A percentile compares a stretch with the other conserved stretches of the same genome.
These are phyloP conservation scores for Alfaro cultratus DNA, from an alignment of 2,797 vertebrate genomes.

Conservation along the genomic window DNA sequence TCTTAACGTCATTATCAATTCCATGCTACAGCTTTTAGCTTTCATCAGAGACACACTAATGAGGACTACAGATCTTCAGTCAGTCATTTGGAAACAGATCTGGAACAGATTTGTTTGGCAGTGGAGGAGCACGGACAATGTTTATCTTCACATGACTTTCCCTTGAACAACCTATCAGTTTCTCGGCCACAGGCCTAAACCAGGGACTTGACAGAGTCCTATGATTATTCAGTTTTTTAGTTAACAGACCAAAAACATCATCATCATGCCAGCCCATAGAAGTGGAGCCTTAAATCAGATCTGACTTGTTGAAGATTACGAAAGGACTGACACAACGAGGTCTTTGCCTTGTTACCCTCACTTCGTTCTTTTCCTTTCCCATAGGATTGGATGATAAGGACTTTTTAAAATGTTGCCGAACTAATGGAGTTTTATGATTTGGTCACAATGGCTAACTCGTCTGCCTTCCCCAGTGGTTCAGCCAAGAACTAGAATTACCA, in stretches of 20 bases:
- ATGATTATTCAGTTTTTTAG: background rate
- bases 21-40: background rate
- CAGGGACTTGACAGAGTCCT: background rate
- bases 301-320: background rate
- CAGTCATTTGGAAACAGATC: background rate
- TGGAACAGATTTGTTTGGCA: background rate
- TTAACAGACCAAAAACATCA: background rate
- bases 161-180: background rate
- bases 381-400: background rate
- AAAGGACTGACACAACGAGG: background rate
- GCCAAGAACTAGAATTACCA: background rate
- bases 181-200: background rate
- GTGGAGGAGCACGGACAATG: background rate
- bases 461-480: background rate
- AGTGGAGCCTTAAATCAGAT: background rate
- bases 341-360: background rate
- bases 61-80: background rate
- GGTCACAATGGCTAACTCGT: background rate
- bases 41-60: background rate
- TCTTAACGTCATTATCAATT: background rate
- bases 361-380: background rate
- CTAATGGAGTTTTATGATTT: background rate
- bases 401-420: background rate
- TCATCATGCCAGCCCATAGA: background rate
- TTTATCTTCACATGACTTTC: background rate